Base-by-base conservation (phyloP, 2,888 invertebrate species). In the Drosophila emarginata region DNA sequence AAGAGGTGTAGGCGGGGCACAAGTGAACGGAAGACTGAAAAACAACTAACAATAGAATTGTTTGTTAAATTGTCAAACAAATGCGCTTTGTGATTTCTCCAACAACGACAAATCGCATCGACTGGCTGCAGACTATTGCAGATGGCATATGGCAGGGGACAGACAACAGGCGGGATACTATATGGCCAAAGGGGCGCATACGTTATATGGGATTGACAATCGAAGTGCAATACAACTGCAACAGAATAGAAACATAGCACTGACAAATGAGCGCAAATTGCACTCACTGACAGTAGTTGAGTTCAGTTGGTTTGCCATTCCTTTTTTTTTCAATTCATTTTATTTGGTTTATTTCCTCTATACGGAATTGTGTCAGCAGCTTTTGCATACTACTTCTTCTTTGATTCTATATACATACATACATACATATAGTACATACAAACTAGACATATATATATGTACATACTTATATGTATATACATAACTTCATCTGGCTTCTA, bases 261-360 rank as follows among this genome's bases (percentile, higher is more conserved):
- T 68, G 70, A 77, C 77, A 79, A 85, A 79, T 82, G 82, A 79
- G 80, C 67, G 70, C 79, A 77, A 85, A 74, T 85, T 77, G 74
- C 21, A 21, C 45, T 45, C 59, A 64, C 61, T 73, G 56, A 37
- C 64, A 72, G 65, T 18, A 18, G 45, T 45, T 45, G 45, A 11
- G 45, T 18, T 65, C 73, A 68, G 66, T 69, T 74, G 60, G 23
- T 67, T 69, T 57, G 32, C 52, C 61, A 62, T 76, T 59, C 53
- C 56, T 66, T 40, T 64, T 26, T 54, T 32, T 32, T 1, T 53
- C 32, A 9, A 9, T 54, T 23, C 50, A 26, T 65, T 58, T 56
- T 56, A 60, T 45, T 61, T 23, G 37, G 45, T 62, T 80, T 52
- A 18, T 40, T 45, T 21, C 37, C 37, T 32, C 39, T 64, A 36